Conservation (phyloP, 2,888 invertebrate species). For the Mactromeris polynyma region DNA sequence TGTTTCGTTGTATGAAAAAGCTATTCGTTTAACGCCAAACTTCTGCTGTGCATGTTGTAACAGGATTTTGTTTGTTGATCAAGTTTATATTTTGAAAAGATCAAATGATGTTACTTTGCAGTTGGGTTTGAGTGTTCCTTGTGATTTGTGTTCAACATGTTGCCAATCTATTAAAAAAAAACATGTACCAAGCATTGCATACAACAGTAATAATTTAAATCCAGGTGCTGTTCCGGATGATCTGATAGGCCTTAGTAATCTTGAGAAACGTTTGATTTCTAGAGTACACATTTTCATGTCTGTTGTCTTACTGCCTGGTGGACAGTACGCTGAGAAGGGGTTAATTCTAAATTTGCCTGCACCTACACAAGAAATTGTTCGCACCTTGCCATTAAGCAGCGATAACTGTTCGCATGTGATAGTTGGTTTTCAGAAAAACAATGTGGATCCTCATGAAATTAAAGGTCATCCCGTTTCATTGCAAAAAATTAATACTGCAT, state of each 20-base stretch:
- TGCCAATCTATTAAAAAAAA: too few species aligned
- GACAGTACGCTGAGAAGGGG: conserved; percentile 62
- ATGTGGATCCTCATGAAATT: neutral
- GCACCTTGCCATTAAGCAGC: neutral
- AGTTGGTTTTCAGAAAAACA: neutral
- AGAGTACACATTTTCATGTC: conserved; percentile 45
- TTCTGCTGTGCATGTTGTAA: conserved; percentile 35
- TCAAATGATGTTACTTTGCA: neutral
- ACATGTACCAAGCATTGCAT: too few species aligned
- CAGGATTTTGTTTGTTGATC: conserved; percentile 46
- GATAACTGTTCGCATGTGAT: neutral
- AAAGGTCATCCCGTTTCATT: neutral
- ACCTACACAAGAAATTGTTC: neutral
- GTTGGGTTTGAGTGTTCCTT: neutral
- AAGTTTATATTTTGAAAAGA: conserved; percentile 6
- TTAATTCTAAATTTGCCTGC: too few species aligned
- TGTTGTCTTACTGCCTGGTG: conserved; percentile 53
- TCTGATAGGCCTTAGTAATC: too few species aligned
- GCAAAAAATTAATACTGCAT: neutral
- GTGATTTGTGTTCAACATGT: too few species aligned
- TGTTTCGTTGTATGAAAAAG: conserved; percentile 12
- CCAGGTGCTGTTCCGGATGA: too few species aligned
- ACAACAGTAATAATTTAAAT: too few species aligned
- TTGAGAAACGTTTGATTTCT: conserved; percentile 45
- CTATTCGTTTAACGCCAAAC: conserved; percentile 37